phyloP scores from a whole-genome alignment of 92 coral and sea anemone species.

The Zoanthus sociatus region DNA sequence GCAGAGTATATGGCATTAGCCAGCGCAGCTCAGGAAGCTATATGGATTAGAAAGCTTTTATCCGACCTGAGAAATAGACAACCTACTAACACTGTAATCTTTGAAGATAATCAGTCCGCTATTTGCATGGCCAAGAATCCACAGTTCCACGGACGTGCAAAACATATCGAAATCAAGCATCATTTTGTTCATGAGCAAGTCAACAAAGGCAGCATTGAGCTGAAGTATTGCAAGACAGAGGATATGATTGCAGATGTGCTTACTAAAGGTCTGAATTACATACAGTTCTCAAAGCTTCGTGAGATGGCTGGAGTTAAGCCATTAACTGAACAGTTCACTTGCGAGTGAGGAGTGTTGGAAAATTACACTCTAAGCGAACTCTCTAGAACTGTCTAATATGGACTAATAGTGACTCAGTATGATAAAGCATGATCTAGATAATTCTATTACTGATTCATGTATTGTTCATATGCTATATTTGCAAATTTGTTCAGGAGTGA shows the following conservation, averaged over 20 bases:
- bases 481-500: too few species aligned
- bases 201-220: conserved; percentile 35
- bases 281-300: conserved; percentile 58
- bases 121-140: conserved; percentile 62
- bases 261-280: conserved; percentile 53
- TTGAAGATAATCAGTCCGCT: conserved; percentile 57
- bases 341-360: conserved; percentile 60
- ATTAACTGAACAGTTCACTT: conserved; percentile 6
- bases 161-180: conserved; percentile 60
- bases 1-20: too few species aligned
- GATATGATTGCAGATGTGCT: conserved; percentile 71
- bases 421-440: too few species aligned
- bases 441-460: too few species aligned
- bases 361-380: not conserved
- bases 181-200: conserved; percentile 68
- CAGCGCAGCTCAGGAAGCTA: too few species aligned
- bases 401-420: too few species aligned
- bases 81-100: conserved; percentile 28
- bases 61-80: too few species aligned
- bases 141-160: conserved; percentile 65
- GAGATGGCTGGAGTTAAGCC: conserved; percentile 50
- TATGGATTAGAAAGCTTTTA: too few species aligned
- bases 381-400: too few species aligned
- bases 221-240: conserved; percentile 46
- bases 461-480: too few species aligned